Evolutionary conservation across 2,113 vertebrate genomes (phyloP).

Genomic region (Sprattus sprattus): DNA sequence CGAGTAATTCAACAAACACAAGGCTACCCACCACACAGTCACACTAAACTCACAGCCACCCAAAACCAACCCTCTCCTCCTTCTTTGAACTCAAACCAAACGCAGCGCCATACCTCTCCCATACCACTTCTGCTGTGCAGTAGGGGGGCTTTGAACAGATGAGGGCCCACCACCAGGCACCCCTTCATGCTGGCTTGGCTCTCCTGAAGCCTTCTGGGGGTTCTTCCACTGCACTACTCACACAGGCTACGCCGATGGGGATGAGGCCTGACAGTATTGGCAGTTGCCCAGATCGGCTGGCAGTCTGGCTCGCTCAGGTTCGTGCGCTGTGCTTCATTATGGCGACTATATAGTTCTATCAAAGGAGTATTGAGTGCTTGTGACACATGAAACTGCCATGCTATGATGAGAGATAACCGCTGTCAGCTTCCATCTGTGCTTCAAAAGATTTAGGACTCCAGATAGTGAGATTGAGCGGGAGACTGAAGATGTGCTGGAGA

Average conservation of each 20-base stretch:
- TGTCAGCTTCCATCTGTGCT: slow-evolving; percentile 75
- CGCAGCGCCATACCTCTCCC: not conserved
- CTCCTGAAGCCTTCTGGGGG: not conserved
- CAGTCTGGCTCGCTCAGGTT: slow-evolving; percentile 14
- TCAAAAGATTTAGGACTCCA: slow-evolving; percentile 74
- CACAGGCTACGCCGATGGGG: not conserved
- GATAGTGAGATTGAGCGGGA: slow-evolving; percentile 24
- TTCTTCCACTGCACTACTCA: not conserved
- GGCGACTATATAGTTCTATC: slow-evolving; percentile 71
- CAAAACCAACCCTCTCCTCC: not conserved
- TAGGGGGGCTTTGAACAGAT: not conserved
- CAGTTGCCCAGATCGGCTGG: slow-evolving; percentile 63
- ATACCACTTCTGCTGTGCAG: not conserved
- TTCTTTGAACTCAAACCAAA: slow-evolving; percentile 1
- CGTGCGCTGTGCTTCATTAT: slow-evolving; percentile 72
- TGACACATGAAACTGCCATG: slow-evolving; percentile 79
- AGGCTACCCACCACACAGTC: not conserved
- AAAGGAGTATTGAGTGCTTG: slow-evolving; percentile 77
- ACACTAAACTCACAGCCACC: not conserved
- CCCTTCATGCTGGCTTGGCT: not conserved
- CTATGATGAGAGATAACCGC: slow-evolving; percentile 80
- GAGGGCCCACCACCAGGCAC: not conserved
- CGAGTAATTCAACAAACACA: not conserved
- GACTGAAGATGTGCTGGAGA: not conserved
- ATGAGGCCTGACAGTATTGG: slow-evolving; percentile 67